Percentiles rank a stretch among this genome's conserved stretches.
These are phyloP conservation scores for Siderastrea siderea DNA, from an alignment of 92 coral and sea anemone genomes.

Conservation along the genomic window DNA sequence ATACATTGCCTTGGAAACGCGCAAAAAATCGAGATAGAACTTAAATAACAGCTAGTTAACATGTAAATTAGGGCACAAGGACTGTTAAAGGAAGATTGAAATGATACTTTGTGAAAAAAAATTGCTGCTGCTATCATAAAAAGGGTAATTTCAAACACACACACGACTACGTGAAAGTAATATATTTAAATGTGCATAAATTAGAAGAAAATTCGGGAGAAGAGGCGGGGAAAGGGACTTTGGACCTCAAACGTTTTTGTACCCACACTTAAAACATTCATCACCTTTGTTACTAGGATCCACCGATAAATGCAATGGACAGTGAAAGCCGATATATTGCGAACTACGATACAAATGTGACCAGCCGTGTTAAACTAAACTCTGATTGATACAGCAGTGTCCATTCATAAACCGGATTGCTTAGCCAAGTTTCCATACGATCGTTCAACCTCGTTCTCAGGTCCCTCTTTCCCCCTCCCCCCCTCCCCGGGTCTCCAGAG, in stretches of 20 bases:
- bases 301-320: neutral
- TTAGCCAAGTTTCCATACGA: neutral
- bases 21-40: neutral
- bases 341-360: neutral
- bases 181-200: neutral
- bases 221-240: neutral
- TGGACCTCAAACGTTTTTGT: neutral
- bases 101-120: too few relatives aligned
- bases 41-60: neutral
- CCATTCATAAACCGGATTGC: too few relatives aligned
- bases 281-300: neutral
- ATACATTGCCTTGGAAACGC: slow-evolving; percentile 26
- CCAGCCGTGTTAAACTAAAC: neutral
- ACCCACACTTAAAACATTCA: neutral
- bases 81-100: too few relatives aligned
- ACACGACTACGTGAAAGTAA: neutral
- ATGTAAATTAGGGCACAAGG: neutral
- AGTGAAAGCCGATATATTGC: neutral
- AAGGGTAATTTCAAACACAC: neutral
- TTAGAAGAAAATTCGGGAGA: neutral
- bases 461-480: too few relatives aligned
- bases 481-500: too few relatives aligned
- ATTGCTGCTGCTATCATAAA: too few relatives aligned
- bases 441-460: too few relatives aligned
- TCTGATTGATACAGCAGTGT: too few relatives aligned